phyloP scores from a whole-genome alignment of 1,140 invertebrate genomes.

The Drosophila persimilis region DNA sequence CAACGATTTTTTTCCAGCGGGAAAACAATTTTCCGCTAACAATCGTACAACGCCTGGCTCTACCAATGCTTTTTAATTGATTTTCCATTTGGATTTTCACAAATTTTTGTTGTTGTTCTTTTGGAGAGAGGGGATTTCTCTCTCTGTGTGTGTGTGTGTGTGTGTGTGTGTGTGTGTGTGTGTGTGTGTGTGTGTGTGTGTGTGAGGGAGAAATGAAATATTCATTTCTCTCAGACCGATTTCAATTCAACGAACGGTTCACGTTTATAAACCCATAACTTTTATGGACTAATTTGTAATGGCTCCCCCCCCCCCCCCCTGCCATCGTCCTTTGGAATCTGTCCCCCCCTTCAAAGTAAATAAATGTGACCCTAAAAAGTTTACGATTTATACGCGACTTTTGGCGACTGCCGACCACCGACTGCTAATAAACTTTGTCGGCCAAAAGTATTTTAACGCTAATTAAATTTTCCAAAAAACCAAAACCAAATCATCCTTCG shows the following conservation, averaged over 20 bases:
- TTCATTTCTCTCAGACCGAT: slow-evolving; percentile 49
- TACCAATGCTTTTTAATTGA: slow-evolving; percentile 47
- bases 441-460: slow-evolving; percentile 61
- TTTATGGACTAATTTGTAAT: slow-evolving; percentile 52
- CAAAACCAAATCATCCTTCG: slow-evolving; percentile 34
- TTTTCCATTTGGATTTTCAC: slow-evolving; percentile 26
- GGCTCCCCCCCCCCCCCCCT: slow-evolving; percentile 1
- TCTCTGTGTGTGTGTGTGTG: no score
- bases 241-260: slow-evolving; percentile 48
- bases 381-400: slow-evolving; percentile 61
- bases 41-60: slow-evolving; percentile 12
- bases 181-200: no score
- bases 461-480: slow-evolving; percentile 66
- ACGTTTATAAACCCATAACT: slow-evolving; percentile 59
- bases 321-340: slow-evolving; percentile 12
- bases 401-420: slow-evolving; percentile 31
- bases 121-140: no score
- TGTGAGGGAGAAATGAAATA: slow-evolving; percentile 27
- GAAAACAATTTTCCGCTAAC: slow-evolving; percentile 44
- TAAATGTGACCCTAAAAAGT: slow-evolving; percentile 65
- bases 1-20: background rate
- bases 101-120: no score
- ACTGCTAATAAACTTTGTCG: slow-evolving; percentile 45
- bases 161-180: no score
- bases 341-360: slow-evolving; percentile 40